These are phyloP conservation scores for Idaea straminata DNA, from an alignment of 2,888 invertebrate species.

Conservation along the genomic window DNA sequence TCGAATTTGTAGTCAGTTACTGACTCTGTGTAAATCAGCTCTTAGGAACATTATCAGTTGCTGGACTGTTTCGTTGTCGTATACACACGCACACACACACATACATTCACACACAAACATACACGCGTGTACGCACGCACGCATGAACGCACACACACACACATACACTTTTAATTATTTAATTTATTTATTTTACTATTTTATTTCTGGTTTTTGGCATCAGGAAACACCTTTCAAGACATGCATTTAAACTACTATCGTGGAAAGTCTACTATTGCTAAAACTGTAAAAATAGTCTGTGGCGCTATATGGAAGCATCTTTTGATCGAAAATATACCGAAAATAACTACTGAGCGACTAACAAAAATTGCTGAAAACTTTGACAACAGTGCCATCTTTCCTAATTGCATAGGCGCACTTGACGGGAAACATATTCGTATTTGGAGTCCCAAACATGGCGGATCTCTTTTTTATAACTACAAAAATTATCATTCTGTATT, in stretches of 20 bases:
- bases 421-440: conserved; percentile 20
- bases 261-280: conserved; percentile 10
- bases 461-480: conserved; percentile 18
- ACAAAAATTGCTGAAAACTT: conserved; percentile 11
- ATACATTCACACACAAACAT: too few species aligned
- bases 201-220: conserved; percentile 12
- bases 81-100: too few species aligned
- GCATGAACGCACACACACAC: not conserved
- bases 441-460: conserved; percentile 12
- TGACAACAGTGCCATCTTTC: conserved; percentile 16
- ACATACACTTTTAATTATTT: conserved; percentile 8
- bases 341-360: conserved; percentile 9
- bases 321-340: conserved; percentile 10
- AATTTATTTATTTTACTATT: conserved; percentile 7
- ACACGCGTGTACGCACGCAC: too few species aligned
- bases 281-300: conserved; percentile 9
- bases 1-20: too few species aligned
- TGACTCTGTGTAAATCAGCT: too few species aligned
- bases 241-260: conserved; percentile 9
- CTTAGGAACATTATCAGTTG: too few species aligned
- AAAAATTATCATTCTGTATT: conserved; percentile 12
- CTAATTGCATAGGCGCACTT: conserved; percentile 17
- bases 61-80: too few species aligned
- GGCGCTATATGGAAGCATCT: conserved; percentile 8
- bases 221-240: conserved; percentile 10